Base-by-base conservation (phyloP, 2,888 invertebrate species). In the Melanostoma mellinum region DNA sequence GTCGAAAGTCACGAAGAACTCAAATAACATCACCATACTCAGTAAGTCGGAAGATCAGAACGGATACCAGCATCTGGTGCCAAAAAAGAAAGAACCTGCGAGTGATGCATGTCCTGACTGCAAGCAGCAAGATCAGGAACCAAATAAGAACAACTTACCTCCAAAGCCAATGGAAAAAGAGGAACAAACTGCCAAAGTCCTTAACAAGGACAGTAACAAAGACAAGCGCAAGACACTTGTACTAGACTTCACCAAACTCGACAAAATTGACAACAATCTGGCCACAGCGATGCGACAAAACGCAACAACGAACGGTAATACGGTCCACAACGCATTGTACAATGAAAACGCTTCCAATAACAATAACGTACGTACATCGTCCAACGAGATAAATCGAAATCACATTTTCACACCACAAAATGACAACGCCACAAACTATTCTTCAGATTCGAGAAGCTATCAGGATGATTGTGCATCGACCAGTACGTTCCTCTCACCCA, bases 241-340 rank as follows among this genome's bases (percentile, higher is more conserved):
- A 90, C 91, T 95, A 88, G 95, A 95, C 89, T 92, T 95, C 88
- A 93, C 93, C 86, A 93, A 92, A 88, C 90, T 93, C 89, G 89
- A 88, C 32, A 88, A 86, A 32, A 69, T 75, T 20, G 87, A 87
- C 30, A 87, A 86, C 58, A 85, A 78, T 8, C 58, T 82, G 69
- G 77, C 46, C 3, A 55, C 71, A 0, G 42, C 75, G n/a, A 86
- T 87, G 3, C 36, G 86, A 73, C 6, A 87, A 84, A 73, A 86
- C 6, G 10, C 68, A 20, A 48, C 78, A 9, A 53, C 69, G 6
- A 85, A 77, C n/a, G 76, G 71, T 1, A 84, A 74, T 33, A 72
- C 88, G 32, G 80, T 86, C 67, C 85, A 86, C 36, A 77, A 78
- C 10, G 65, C 67, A 6, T 67, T 58, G n/a, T 88, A 88, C 72